phyloP scores from a whole-genome alignment of 2,888 invertebrate genomes.

The Ochropleura leucogaster region DNA sequence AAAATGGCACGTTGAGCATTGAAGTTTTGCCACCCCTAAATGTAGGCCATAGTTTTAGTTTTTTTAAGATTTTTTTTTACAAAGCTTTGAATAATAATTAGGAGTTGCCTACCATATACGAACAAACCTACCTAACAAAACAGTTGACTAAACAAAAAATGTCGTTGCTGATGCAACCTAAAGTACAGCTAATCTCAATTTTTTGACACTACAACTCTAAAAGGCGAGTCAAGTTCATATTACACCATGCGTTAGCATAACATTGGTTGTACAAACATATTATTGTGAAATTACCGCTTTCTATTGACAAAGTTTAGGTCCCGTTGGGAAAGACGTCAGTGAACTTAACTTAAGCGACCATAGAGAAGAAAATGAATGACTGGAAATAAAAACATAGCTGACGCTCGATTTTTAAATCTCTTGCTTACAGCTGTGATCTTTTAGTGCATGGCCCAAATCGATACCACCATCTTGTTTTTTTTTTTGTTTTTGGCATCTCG shows the following conservation, averaged over 20 bases:
- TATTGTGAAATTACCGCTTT: conserved; percentile 42
- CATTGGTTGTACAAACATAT: not conserved
- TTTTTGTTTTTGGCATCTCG: too few relatives aligned
- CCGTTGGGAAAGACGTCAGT: conserved; percentile 33
- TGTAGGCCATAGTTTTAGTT: too few relatives aligned
- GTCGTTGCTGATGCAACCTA: not conserved
- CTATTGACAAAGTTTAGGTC: conserved; percentile 40
- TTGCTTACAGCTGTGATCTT: not conserved
- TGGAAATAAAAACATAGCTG: not conserved
- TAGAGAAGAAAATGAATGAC: not conserved
- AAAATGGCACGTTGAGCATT: too few relatives aligned
- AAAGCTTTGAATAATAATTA: too few relatives aligned
- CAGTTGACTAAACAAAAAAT: too few relatives aligned
- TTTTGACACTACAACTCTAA: conserved; percentile 20
- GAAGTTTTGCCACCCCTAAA: too few relatives aligned
- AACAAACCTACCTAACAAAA: too few relatives aligned
- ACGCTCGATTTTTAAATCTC: not conserved
- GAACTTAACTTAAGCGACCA: conserved; percentile 21
- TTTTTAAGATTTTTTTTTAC: too few relatives aligned
- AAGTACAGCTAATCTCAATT: not conserved
- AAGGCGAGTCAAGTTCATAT: not conserved
- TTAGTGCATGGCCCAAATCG: not conserved
- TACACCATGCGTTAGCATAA: conserved; percentile 5
- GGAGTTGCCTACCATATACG: too few relatives aligned
- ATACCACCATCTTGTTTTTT: too few relatives aligned